Evolutionary conservation across 1,140 invertebrate species (phyloP).

Genomic region (Drosophila hydei): DNA sequence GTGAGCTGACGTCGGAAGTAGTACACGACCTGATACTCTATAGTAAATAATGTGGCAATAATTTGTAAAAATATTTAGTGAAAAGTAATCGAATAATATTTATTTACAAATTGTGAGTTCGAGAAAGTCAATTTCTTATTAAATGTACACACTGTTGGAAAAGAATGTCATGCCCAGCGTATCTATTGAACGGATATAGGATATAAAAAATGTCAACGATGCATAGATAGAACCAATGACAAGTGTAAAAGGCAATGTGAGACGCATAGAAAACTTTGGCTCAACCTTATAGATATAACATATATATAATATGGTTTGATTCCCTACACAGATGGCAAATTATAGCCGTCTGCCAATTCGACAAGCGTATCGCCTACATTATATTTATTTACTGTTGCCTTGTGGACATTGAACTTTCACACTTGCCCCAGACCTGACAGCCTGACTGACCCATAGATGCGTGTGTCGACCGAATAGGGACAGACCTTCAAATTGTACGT

Average conservation of each 20-base stretch:
- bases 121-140: no score
- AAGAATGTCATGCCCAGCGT: no score
- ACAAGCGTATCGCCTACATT: constrained; percentile 53
- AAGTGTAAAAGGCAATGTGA: constrained; percentile 39
- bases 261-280: constrained; percentile 51
- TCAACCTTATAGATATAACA: constrained; percentile 2
- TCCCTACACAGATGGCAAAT: constrained; percentile 56
- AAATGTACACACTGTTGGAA: no score
- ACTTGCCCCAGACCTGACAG: constrained; percentile 41
- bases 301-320: constrained; percentile 6
- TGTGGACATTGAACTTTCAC: constrained; percentile 42
- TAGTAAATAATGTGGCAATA: no score
- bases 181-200: background rate
- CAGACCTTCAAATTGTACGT: constrained; percentile 59
- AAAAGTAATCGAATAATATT: no score
- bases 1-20: background rate
- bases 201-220: constrained; percentile 35
- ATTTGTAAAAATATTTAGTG: no score
- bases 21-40: background rate
- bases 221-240: constrained; percentile 32
- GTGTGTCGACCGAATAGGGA: constrained; percentile 21
- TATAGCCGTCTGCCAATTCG: constrained; percentile 72
- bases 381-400: constrained; percentile 43
- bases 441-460: constrained; percentile 57
- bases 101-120: no score